Conservation (phyloP, 2,888 invertebrate species). For the Zaprionus bogoriensis region DNA sequence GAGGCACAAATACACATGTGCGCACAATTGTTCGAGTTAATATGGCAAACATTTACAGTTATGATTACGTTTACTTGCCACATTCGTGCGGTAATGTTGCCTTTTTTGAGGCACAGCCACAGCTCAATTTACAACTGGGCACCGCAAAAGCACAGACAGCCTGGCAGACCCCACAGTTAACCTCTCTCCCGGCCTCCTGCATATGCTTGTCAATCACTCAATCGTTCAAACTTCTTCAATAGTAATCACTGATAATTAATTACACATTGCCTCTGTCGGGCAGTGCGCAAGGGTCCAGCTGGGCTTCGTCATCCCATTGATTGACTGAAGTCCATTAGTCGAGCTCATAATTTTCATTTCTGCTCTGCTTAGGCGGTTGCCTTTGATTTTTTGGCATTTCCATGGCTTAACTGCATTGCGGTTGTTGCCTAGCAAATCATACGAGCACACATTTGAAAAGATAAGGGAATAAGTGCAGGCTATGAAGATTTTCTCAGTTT, state of each 20-base stretch:
- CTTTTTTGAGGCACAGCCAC: conserved; percentile 7
- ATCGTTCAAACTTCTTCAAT: conserved; percentile 2
- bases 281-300: too few species aligned
- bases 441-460: too few species aligned
- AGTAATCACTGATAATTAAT: conserved; percentile 19
- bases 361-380: too few species aligned
- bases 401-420: too few species aligned
- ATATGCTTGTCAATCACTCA: conserved; percentile 2
- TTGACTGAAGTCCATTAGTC: too few species aligned
- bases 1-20: background rate
- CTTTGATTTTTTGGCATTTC: too few species aligned
- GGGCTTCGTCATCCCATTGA: background rate
- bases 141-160: background rate
- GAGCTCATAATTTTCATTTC: background rate
- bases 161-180: background rate
- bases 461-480: too few species aligned
- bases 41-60: conserved; percentile 47
- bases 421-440: too few species aligned
- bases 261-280: too few species aligned
- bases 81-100: conserved; percentile 33
- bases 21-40: conserved; percentile 41
- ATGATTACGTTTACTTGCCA: conserved; percentile 47
- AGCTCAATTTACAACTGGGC: background rate
- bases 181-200: background rate
- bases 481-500: too few species aligned